Evolutionary conservation across 1,140 invertebrate genomes (phyloP).

Genomic region (Monochamus saltuarius): DNA sequence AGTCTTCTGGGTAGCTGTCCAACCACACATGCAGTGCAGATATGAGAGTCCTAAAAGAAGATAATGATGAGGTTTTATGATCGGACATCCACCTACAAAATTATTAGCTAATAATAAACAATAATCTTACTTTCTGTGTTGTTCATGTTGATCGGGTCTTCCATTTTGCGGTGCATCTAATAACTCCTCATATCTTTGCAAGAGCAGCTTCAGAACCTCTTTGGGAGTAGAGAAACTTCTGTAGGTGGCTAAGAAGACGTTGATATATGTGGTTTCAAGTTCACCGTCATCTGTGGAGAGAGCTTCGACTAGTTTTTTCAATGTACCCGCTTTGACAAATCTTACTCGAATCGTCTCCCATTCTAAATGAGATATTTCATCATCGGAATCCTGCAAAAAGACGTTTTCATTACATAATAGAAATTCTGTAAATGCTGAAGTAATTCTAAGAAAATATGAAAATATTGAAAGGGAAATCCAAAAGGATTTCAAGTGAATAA

Average conservation of each 20-base stretch:
- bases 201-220: constrained; percentile 79
- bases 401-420: no score
- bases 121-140: constrained; percentile 72
- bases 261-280: constrained; percentile 95
- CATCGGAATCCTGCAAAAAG: constrained; percentile 71
- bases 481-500: no score
- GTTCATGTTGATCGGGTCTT: constrained; percentile 59
- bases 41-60: constrained; percentile 84
- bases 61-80: no score
- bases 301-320: constrained; percentile 89
- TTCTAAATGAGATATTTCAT: constrained; percentile 93
- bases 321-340: constrained; percentile 94
- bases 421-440: no score
- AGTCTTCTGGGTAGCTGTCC: constrained; percentile 96
- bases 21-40: constrained; percentile 93
- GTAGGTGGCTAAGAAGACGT: constrained; percentile 95
- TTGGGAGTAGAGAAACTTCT: constrained; percentile 77
- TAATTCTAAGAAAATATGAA: no score
- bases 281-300: constrained; percentile 91
- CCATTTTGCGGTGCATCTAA: constrained; percentile 47
- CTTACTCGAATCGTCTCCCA: constrained; percentile 98
- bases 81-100: no score
- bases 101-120: no score
- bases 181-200: constrained; percentile 75
- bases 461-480: no score